Evolutionary conservation across 2,888 invertebrate species (phyloP).

Genomic region (Callimorpha dominula): DNA sequence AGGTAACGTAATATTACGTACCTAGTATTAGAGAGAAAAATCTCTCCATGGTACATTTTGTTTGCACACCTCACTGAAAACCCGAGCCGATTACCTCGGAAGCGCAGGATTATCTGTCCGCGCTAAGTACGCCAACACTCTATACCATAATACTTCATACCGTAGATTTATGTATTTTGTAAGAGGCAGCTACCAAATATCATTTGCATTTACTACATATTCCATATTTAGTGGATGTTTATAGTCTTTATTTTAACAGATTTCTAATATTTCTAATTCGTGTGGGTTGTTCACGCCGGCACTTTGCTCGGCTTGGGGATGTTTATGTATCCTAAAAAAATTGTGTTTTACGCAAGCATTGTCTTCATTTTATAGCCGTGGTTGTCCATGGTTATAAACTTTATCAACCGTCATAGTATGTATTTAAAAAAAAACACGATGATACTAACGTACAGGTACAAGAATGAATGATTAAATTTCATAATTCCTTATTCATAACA

Average conservation of each 20-base stretch:
- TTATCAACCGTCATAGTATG: too few species aligned
- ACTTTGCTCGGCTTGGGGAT: not conserved
- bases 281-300: not conserved
- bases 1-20: not conserved
- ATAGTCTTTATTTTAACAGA: not conserved
- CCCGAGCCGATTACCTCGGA: slow-evolving; percentile 38
- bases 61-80: slow-evolving; percentile 21
- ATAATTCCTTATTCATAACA: too few species aligned
- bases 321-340: not conserved
- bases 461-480: too few species aligned
- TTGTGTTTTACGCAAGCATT: too few species aligned
- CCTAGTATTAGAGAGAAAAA: not conserved
- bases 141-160: not conserved
- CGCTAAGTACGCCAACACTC: slow-evolving; percentile 19
- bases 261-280: not conserved
- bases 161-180: too few species aligned
- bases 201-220: not conserved
- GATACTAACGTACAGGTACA: too few species aligned
- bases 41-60: slow-evolving; percentile 4
- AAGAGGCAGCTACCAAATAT: not conserved
- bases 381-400: too few species aligned
- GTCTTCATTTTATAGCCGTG: too few species aligned
- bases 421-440: too few species aligned
- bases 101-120: slow-evolving; percentile 31
- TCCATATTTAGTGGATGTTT: not conserved